These are phyloP conservation scores for Gallinago solitaria DNA, from an alignment of 2,797 vertebrate genomes.

Conservation along the genomic window DNA sequence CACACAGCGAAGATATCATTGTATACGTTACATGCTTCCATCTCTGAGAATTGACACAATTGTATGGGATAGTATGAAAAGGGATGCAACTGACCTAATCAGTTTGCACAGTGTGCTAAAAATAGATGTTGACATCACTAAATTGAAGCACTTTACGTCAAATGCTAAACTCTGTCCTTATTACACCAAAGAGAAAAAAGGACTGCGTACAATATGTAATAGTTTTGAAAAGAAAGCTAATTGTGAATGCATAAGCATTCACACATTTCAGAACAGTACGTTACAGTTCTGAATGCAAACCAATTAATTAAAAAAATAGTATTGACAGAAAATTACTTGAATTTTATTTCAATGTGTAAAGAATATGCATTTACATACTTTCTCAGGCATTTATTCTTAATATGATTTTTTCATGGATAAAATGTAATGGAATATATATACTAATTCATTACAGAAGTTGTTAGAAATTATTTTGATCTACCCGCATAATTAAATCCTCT, in stretches of 20 bases:
- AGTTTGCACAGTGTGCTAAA: background rate
- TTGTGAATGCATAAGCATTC: background rate
- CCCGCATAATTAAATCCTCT: background rate
- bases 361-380: background rate
- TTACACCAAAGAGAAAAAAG: background rate
- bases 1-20: background rate
- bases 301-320: background rate
- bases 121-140: background rate
- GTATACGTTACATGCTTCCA: background rate
- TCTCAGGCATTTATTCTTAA: background rate
- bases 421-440: background rate
- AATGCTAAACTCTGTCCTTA: background rate
- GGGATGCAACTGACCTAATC: background rate
- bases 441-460: background rate
- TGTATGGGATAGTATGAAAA: background rate
- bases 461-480: conserved; percentile 14
- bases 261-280: background rate
- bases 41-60: background rate
- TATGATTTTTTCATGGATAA: background rate
- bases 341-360: background rate
- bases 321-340: background rate
- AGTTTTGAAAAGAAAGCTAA: background rate
- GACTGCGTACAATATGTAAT: background rate
- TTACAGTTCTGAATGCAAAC: background rate
- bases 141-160: background rate